phyloP scores from a whole-genome alignment of 2,113 vertebrate genomes.

The Oreochromis niloticus region DNA sequence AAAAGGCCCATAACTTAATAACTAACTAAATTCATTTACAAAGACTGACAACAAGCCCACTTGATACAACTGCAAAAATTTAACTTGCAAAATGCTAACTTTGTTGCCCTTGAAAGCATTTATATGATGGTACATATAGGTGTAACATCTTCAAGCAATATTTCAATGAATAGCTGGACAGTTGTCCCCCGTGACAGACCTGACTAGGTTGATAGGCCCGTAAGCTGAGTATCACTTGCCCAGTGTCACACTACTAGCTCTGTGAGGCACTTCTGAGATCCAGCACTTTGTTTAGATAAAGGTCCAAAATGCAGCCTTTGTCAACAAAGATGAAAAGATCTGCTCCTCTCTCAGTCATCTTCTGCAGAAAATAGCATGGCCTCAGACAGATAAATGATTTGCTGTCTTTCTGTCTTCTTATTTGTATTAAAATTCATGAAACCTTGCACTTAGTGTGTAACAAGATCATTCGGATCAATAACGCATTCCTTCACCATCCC shows the following conservation, averaged over 20 bases:
- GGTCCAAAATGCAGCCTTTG: neutral
- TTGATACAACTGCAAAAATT: neutral
- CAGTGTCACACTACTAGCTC: neutral
- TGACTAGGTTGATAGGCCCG: neutral
- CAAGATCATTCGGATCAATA: conserved; percentile 12
- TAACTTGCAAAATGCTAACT: neutral
- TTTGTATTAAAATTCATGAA: neutral
- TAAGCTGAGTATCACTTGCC: neutral
- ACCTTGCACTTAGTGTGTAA: neutral
- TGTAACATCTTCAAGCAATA: neutral
- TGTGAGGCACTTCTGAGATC: neutral
- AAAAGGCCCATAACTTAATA: neutral
- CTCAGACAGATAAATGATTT: neutral
- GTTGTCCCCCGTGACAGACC: neutral
- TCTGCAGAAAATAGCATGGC: neutral
- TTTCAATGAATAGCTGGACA: neutral
- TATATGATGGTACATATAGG: neutral
- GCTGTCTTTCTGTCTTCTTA: neutral
- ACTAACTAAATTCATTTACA: neutral
- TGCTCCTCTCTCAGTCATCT: neutral
- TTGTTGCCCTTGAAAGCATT: neutral
- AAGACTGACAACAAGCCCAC: neutral
- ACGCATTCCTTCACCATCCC: neutral
- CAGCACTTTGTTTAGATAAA: neutral
- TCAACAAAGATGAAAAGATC: neutral